Percentiles rank a stretch among this genome's conserved stretches.
phyloP scores from a whole-genome alignment of 2,797 vertebrate species.

The Sphenodon punctatus region DNA sequence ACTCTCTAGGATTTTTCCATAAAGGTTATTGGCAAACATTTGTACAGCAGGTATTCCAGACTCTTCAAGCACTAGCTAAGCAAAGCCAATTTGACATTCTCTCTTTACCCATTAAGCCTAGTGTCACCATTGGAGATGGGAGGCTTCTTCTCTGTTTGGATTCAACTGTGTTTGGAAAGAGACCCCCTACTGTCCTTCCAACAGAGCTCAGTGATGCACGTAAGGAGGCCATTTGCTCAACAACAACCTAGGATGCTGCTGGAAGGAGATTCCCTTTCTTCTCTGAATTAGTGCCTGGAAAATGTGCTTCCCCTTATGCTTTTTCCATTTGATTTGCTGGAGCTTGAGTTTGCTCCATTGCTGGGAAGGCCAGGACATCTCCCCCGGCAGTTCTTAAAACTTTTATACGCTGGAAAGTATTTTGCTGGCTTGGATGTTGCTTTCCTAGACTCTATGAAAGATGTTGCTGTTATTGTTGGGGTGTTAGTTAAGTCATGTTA shows the following conservation, averaged over 20 bases:
- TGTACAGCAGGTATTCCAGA: constrained; percentile 30
- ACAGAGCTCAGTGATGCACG: constrained; percentile 6
- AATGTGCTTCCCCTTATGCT: constrained; percentile 56
- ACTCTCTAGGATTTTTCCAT: constrained; percentile 52
- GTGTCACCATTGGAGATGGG: not conserved
- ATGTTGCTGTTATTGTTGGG: constrained; percentile 33
- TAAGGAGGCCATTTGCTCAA: constrained; percentile 25
- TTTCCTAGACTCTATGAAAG: constrained; percentile 48
- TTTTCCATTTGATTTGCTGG: constrained; percentile 68
- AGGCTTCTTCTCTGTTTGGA: not conserved
- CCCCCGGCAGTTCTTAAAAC: constrained; percentile 66
- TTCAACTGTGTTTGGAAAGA: constrained; percentile 15
- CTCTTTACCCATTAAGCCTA: constrained; percentile 5
- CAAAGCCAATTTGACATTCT: constrained; percentile 20
- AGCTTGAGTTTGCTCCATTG: constrained; percentile 41
- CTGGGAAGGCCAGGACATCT: constrained; percentile 59
- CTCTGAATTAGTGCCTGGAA: constrained; percentile 66
- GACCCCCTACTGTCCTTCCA: constrained; percentile 25
- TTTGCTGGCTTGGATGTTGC: constrained; percentile 60
- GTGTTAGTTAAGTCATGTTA: constrained; percentile 28
- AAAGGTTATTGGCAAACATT: constrained; percentile 11
- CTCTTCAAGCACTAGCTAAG: not conserved
- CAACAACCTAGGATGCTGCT: constrained; percentile 49
- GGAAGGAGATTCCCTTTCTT: constrained; percentile 50
- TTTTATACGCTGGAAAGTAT: constrained; percentile 78